Evolutionary conservation across 2,797 vertebrate species (phyloP).

Genomic region (Lagocephalus sceleratus): DNA sequence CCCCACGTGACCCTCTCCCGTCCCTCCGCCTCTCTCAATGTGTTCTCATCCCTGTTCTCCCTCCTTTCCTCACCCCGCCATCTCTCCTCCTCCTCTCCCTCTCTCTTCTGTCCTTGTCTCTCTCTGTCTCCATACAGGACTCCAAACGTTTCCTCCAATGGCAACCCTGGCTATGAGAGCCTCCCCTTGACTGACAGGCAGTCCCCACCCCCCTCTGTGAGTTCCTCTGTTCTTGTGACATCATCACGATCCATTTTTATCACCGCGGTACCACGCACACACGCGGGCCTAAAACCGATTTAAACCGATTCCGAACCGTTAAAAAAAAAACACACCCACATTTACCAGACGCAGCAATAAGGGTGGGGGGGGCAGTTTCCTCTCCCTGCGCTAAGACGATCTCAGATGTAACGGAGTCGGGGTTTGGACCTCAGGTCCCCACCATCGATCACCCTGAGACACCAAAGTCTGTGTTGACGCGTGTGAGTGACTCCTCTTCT

Average conservation of each 20-base stretch:
- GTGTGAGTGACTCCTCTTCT: constrained; percentile 40
- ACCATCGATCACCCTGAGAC: no score
- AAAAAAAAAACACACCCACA: no score
- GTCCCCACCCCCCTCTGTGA: constrained; percentile 87
- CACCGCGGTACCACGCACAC: constrained; percentile 35
- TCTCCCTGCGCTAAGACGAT: no score
- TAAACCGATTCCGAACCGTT: no score
- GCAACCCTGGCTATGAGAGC: constrained; percentile 96
- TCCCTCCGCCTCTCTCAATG: constrained; percentile 61
- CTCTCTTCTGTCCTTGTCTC: constrained; percentile 67
- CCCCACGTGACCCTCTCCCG: constrained; percentile 29
- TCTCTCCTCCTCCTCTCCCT: constrained; percentile 34
- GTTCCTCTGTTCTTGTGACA: constrained; percentile 79
- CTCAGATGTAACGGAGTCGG: no score
- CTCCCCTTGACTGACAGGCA: constrained; percentile 84
- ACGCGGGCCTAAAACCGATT: constrained; percentile 30
- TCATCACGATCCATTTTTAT: constrained; percentile 66
- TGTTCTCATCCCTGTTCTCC: constrained; percentile 62
- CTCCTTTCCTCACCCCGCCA: constrained; percentile 57
- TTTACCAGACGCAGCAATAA: no score
- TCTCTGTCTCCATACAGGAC: constrained; percentile 84
- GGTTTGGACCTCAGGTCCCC: no score
- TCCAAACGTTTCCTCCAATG: constrained; percentile 97
- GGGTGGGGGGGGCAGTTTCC: no score
- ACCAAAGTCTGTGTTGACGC: no score